Evolutionary conservation across 2,888 invertebrate species (phyloP).

Genomic region (Candidula unifasciata): DNA sequence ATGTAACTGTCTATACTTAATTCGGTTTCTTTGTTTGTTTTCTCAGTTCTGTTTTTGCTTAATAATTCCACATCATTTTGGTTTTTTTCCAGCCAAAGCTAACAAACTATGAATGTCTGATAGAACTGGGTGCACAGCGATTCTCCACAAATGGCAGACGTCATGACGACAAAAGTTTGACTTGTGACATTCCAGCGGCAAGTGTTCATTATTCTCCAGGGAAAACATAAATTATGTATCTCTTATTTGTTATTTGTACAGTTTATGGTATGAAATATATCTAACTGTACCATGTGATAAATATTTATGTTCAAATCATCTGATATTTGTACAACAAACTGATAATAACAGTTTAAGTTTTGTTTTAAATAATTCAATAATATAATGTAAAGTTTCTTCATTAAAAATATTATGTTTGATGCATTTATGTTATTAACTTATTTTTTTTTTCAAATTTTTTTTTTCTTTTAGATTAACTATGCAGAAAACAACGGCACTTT

Average conservation of each 20-base stretch:
- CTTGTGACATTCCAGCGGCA: constrained; percentile 48
- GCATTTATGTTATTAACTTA: neutral
- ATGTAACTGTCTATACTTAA: no score
- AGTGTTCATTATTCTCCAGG: neutral
- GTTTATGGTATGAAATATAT: neutral
- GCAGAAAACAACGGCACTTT: constrained; percentile 57
- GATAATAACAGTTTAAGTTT: neutral
- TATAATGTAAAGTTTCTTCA: neutral
- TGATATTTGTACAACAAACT: no score
- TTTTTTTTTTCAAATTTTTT: neutral
- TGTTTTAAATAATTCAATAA: neutral
- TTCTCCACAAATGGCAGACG: constrained; percentile 7
- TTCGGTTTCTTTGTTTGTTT: no score
- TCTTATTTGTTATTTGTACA: neutral
- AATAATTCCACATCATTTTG: no score
- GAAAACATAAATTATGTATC: neutral
- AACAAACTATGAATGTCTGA: constrained; percentile 44
- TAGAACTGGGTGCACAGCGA: neutral
- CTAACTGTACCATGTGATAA: no score
- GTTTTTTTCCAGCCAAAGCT: constrained; percentile 28
- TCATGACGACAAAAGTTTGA: constrained; percentile 44
- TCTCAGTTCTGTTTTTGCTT: neutral
- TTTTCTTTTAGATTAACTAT: constrained; percentile 53
- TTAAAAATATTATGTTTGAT: neutral
- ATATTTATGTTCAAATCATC: no score